Evolutionary conservation across 1,140 invertebrate species (phyloP), one percentile per base, ranked within the genome.

Genomic region (Colletes gigas): DNA sequence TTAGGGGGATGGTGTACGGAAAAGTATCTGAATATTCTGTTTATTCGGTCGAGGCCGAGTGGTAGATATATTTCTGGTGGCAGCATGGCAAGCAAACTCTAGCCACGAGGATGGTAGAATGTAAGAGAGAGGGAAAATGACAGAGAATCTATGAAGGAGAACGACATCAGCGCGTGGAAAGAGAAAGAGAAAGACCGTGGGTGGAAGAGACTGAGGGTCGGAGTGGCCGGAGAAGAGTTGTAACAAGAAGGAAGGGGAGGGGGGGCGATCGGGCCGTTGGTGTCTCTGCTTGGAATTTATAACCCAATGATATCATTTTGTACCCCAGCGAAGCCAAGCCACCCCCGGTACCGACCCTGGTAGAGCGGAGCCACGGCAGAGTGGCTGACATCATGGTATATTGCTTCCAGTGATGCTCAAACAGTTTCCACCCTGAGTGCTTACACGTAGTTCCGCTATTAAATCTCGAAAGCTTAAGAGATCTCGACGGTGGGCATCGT

Each of bases 291-390:
- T 88, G 88, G 88, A 93, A 93, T 93, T 93, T 92, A 93, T 92
- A 91, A 92, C 91, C 91, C 91, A 92, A 93, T 93, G 92, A 92
- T 93, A 92, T 92, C 91, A 93, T 93, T 92, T 93, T 92, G 91
- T 92, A 90, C 89, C 90, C 89, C 83, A 83, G 90, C 84, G 83
- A 91, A 90, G 90, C 87, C 90, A 90, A 89, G 75, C 90, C 83
- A 89, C 85, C 89, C 89, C 86, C 84, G 78, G 82, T 81, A 78
- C 68, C 81, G 57, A 82, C 88, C 84, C 83, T 86, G 76, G 66
- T 77, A 71, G 83, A 85, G 82, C 83, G 80, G 83, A 86, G 87
- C 85, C 85, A 86, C 83, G 84, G 85, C 87, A 90, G 86, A 92
- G 88, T 92, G 84, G 90, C 89, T 92, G 91, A 91, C 91, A 92